Conservation (phyloP, 2,888 invertebrate genomes). For the Gymnocheta viridis region DNA sequence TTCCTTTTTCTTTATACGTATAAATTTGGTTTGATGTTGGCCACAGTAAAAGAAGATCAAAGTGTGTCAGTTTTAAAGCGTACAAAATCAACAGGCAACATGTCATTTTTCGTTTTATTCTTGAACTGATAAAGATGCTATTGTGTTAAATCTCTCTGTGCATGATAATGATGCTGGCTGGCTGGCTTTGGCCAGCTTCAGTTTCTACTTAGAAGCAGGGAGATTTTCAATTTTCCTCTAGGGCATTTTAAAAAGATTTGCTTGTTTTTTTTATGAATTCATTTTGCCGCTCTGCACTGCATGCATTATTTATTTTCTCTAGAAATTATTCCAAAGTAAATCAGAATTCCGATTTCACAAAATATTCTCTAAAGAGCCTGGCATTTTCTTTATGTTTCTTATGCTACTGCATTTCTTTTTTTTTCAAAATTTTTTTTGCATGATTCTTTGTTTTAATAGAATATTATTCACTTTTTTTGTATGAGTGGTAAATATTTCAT, state of each 20-base stretch:
- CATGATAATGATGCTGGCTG: not conserved
- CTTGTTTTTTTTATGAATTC: slow-evolving; percentile 38
- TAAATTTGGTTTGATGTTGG: slow-evolving; percentile 61
- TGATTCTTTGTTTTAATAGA: slow-evolving; percentile 40
- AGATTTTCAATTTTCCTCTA: slow-evolving; percentile 62
- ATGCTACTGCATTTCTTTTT: not conserved
- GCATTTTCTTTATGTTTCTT: not conserved
- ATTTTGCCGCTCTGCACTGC: slow-evolving; percentile 52
- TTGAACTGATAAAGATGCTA: slow-evolving; percentile 63
- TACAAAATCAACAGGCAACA: slow-evolving; percentile 56
- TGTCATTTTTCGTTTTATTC: slow-evolving; percentile 59
- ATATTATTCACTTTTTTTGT: not conserved
- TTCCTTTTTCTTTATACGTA: slow-evolving; percentile 17
- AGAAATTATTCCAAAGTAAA: slow-evolving; percentile 51
- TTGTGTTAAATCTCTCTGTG: slow-evolving; percentile 34
- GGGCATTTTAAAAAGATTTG: slow-evolving; percentile 66
- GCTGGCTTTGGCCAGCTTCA: not conserved
- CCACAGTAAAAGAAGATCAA: slow-evolving; percentile 61
- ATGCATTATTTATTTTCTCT: slow-evolving; percentile 68
- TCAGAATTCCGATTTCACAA: slow-evolving; percentile 54
- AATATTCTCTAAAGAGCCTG: slow-evolving; percentile 31
- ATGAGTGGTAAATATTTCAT: slow-evolving; percentile 39
- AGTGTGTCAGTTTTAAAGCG: slow-evolving; percentile 63
- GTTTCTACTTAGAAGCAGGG: not conserved
- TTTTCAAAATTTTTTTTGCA: slow-evolving; percentile 38